Evolutionary conservation across 2,113 vertebrate genomes (phyloP).

Genomic region (human): GRCh38 chr9:29090001-29090500

Average conservation of each 20-base stretch:
- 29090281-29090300: background rate
- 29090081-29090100: background rate
- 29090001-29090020: background rate
- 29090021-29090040: background rate
- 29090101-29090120: background rate
- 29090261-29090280: background rate
- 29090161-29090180: background rate
- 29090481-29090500: background rate
- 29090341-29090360: background rate
- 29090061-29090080: background rate
- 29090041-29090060: background rate
- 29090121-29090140: background rate
- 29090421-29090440: background rate
- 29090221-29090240: no score
- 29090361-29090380: no score
- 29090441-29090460: background rate
- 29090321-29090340: background rate
- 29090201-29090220: background rate
- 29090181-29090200: background rate
- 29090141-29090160: background rate
- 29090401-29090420: fast-evolving
- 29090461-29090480: background rate
- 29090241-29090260: background rate
- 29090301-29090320: background rate
- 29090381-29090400: background rate